These are phyloP conservation scores for Agapornis roseicollis DNA, from an alignment of 2,113 vertebrate genomes.

Conservation along the genomic window DNA sequence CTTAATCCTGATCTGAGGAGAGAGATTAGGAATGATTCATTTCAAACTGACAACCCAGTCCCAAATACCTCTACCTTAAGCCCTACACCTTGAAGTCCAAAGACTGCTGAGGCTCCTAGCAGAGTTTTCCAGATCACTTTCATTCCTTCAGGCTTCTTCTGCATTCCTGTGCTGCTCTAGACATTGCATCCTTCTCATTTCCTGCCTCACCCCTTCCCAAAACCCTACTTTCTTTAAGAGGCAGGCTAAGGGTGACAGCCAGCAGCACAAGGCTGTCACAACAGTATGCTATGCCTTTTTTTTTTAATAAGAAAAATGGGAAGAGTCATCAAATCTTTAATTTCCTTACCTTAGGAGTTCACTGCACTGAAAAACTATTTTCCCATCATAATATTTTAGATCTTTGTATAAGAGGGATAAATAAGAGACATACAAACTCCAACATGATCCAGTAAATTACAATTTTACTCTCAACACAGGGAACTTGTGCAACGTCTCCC, in stretches of 20 bases:
- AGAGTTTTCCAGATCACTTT: neutral
- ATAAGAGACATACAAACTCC: neutral
- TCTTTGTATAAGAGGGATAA: neutral
- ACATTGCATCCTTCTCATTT: neutral
- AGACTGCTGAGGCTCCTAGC: neutral
- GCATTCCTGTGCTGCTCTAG: neutral
- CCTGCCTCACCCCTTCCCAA: neutral
- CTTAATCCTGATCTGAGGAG: neutral
- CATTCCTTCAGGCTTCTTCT: neutral
- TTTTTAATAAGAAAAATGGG: neutral
- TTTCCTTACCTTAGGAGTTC: neutral
- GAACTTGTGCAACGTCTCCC: neutral
- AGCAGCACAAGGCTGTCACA: neutral
- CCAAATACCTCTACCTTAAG: neutral
- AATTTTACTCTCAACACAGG: constrained; percentile 11
- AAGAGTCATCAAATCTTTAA: neutral
- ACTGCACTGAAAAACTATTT: neutral
- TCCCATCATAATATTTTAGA: neutral
- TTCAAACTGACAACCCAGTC: neutral
- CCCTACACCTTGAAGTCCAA: neutral
- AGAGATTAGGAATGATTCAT: neutral
- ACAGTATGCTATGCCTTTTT: neutral
- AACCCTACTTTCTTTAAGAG: neutral
- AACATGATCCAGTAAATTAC: neutral
- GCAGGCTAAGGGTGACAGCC: neutral